Base-by-base conservation (phyloP, 2,797 vertebrate genomes). In the Poeciliopsis turneri region DNA sequence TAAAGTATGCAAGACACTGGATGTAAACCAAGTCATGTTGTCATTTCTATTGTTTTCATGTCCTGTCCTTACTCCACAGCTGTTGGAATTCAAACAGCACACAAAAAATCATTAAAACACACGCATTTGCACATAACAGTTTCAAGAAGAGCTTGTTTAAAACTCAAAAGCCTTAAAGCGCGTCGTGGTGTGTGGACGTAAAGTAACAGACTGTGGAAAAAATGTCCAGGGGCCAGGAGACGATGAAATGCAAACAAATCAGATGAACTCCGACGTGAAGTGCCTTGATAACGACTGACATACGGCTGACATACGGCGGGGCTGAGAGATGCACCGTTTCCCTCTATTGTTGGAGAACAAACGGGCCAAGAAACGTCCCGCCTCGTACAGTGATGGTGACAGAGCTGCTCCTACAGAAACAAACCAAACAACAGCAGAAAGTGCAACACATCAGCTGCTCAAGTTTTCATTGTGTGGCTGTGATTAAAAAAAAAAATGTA, bases 321-420 rank as follows among this genome's bases (percentile, higher is more conserved):
- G 39, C 18, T 23, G 64, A 72, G 12, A 85, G 79, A 87, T 72
- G 70, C 83, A 83, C 80, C 11, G 86, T 90, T 95, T 95, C 93
- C 92, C 90, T 74, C 87, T 71, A 93, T 94, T 95, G 94, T 95
- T 85, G 74, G 53, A 79, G 77, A 86, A 73, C 77, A 51, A 68
- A 83, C 53, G 39, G 18, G n/a, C 39, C 68, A 79, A 79, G 81
- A 79, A 79, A 69, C 90, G 90, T 93, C 92, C 91, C 87, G 92
- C 72, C 78, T 83, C 5, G 49, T 78, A 15, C 68, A 41, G 51
- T 33, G 78, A 68, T 45, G 76, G 59, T 75, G 75, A 80, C 49
- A 36, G 41, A 82, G n/a, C 55, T 46, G 68, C 33, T 47, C 43
- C 79, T 51, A 68, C 72, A 71, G 78, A 66, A 75, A 66, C 25